Percentiles rank a stretch among this genome's conserved stretches.
Evolutionary conservation across 2,113 vertebrate species (phyloP).

Genomic region (Ochotona princeps): DNA sequence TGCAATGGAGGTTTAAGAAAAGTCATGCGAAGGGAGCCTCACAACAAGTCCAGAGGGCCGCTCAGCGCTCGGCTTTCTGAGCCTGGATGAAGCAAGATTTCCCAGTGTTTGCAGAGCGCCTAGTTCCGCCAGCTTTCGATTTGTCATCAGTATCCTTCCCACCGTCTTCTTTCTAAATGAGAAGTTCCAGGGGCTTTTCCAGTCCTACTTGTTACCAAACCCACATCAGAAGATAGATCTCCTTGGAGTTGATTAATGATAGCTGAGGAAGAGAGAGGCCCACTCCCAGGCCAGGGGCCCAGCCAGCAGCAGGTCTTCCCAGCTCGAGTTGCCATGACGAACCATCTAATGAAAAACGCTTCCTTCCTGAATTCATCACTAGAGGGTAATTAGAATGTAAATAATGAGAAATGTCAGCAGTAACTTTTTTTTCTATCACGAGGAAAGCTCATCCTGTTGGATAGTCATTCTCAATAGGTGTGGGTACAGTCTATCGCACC

Average conservation of each 20-base stretch:
- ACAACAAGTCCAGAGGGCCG: neutral
- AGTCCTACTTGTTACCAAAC: slow-evolving; percentile 58
- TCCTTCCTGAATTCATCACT: slow-evolving; percentile 81
- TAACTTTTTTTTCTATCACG: slow-evolving; percentile 75
- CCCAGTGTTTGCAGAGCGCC: neutral
- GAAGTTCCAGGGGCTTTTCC: slow-evolving; percentile 50
- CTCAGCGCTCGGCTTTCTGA: slow-evolving; percentile 8
- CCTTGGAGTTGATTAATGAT: slow-evolving; percentile 66
- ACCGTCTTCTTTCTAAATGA: slow-evolving; percentile 33
- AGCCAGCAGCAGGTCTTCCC: slow-evolving; percentile 59
- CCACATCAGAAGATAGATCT: slow-evolving; percentile 60
- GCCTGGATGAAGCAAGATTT: neutral
- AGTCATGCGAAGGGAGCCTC: neutral
- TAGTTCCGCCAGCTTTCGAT: too few species aligned
- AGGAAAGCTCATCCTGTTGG: slow-evolving; percentile 72
- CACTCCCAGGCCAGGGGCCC: slow-evolving; percentile 36
- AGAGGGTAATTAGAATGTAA: slow-evolving; percentile 83
- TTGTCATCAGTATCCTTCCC: neutral
- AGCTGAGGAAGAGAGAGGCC: slow-evolving; percentile 50
- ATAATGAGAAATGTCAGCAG: slow-evolving; percentile 78
- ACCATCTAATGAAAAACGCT: slow-evolving; percentile 82
- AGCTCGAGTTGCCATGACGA: slow-evolving; percentile 81
- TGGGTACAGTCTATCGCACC: slow-evolving; percentile 76
- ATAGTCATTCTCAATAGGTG: slow-evolving; percentile 66
- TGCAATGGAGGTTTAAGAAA: slow-evolving; percentile 5